Conservation (phyloP, 2,888 invertebrate species). For the Drosophila siamana region DNA sequence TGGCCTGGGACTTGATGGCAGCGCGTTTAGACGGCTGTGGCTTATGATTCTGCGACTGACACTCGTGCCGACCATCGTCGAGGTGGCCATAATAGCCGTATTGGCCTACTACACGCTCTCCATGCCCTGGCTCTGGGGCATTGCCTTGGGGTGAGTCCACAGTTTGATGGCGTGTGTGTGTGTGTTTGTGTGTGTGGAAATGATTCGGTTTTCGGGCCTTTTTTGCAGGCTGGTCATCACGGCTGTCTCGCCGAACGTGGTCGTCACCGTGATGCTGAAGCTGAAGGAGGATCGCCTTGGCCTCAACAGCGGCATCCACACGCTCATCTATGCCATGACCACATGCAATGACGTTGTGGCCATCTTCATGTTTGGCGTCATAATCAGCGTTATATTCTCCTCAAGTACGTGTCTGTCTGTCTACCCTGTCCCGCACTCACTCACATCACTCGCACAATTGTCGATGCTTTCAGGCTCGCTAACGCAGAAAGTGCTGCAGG, state of each 20-base stretch:
- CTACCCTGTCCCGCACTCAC: background rate
- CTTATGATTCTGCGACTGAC: slow-evolving; percentile 87
- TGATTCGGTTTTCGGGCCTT: background rate
- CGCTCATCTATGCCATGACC: slow-evolving; percentile 87
- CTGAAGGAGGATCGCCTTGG: slow-evolving; percentile 88
- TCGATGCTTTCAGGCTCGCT: slow-evolving; percentile 84
- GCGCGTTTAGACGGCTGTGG: slow-evolving; percentile 87
- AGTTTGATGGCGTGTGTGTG: background rate
- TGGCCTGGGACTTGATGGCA: slow-evolving; percentile 88
- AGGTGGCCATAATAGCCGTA: slow-evolving; percentile 86
- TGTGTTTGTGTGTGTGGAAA: background rate
- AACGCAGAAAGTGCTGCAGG: slow-evolving; percentile 86
- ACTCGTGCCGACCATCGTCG: slow-evolving; percentile 87
- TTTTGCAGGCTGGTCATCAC: slow-evolving; percentile 87
- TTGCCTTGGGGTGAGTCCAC: slow-evolving; percentile 86
- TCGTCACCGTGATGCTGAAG: slow-evolving; percentile 89
- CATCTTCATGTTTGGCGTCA: slow-evolving; percentile 90
- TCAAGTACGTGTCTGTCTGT: slow-evolving; percentile 85
- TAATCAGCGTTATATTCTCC: slow-evolving; percentile 88
- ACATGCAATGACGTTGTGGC: slow-evolving; percentile 92
- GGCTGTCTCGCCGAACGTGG: slow-evolving; percentile 91
- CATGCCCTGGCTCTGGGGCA: slow-evolving; percentile 88
- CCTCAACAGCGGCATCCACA: slow-evolving; percentile 90
- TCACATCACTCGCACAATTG: slow-evolving; percentile 10
- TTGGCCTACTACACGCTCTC: slow-evolving; percentile 87